Evolutionary conservation across 1,140 invertebrate genomes (phyloP).

Genomic region (Artemia franciscana): DNA sequence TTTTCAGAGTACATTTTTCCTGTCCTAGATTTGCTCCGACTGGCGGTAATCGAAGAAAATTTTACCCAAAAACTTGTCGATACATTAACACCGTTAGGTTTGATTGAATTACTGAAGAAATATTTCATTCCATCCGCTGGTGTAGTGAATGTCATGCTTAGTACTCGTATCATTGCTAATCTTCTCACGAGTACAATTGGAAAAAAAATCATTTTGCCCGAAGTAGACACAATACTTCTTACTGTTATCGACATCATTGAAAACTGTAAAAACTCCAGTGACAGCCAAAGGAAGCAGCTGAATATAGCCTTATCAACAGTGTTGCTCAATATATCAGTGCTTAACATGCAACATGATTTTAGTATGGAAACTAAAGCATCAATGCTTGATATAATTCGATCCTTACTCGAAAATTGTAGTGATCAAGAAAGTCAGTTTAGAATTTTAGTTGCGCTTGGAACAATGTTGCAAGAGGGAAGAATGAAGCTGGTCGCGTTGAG

Average conservation of each 20-base stretch:
- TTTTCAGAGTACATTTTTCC: conserved; percentile 55
- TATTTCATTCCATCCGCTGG: conserved; percentile 18
- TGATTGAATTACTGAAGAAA: conserved; percentile 14
- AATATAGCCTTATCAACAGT: conserved; percentile 54
- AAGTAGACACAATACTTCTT: conserved; percentile 8
- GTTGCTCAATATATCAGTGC: conserved; percentile 39
- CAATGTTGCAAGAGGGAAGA: neutral
- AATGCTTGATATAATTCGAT: neutral
- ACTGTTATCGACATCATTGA: conserved; percentile 4
- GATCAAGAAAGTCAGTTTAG: neutral
- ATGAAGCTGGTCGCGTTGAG: neutral
- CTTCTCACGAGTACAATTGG: conserved; percentile 31
- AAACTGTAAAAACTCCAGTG: neutral
- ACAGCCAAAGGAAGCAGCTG: conserved; percentile 18
- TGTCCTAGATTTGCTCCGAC: conserved; percentile 52
- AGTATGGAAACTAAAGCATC: neutral
- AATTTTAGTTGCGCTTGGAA: neutral
- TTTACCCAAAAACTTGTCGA: conserved; percentile 28
- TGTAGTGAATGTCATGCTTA: conserved; percentile 42
- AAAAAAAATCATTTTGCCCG: conserved; percentile 1
- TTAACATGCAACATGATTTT: neutral
- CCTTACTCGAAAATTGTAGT: neutral
- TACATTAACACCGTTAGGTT: conserved; percentile 10
- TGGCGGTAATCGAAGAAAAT: conserved; percentile 39
- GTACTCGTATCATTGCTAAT: conserved; percentile 48